Conservation (phyloP, 2,113 vertebrate species). For the Ophiodon elongatus region DNA sequence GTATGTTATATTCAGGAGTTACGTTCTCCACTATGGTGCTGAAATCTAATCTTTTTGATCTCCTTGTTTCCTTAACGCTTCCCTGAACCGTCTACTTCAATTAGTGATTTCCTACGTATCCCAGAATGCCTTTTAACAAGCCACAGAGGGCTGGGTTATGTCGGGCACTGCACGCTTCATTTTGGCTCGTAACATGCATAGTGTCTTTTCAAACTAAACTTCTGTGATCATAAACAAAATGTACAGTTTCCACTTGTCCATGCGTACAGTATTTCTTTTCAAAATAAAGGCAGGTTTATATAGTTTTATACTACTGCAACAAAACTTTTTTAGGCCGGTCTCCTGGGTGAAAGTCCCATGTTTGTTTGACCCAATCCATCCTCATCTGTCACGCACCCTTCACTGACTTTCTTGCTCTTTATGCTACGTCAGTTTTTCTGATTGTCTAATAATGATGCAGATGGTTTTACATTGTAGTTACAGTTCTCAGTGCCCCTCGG, state of each 20-base stretch:
- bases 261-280: no score
- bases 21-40: neutral
- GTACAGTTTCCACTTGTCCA: no score
- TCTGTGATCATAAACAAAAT: no score
- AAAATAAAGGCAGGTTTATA: neutral
- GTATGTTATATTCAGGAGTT: neutral
- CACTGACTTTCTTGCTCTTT: neutral
- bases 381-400: neutral
- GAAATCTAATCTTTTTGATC: neutral
- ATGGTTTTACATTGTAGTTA: neutral
- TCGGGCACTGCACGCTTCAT: neutral
- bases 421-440: no score
- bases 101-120: neutral
- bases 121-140: neutral
- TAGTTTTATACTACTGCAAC: neutral
- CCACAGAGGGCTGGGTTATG: neutral
- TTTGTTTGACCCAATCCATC: neutral
- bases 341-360: neutral
- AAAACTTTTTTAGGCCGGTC: neutral
- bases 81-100: neutral
- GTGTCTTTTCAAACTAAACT: no score
- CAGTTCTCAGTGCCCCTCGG: no score
- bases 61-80: neutral
- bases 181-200: no score
- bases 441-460: neutral